Conservation (phyloP, 2,888 invertebrate species). For the Lycaena phlaeas region DNA sequence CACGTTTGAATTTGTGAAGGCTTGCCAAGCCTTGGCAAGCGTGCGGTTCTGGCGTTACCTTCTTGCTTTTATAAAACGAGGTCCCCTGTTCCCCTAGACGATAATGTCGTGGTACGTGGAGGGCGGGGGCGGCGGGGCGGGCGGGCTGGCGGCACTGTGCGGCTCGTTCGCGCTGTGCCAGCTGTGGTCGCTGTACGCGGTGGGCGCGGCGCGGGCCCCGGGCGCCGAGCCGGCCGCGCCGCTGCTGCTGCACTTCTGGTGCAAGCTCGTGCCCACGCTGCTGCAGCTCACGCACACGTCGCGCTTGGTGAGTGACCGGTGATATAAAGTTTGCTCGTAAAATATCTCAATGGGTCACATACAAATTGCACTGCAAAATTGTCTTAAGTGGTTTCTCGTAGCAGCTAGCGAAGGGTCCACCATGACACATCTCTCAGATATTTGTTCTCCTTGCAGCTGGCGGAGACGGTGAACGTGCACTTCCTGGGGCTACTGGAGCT, state of each 20-base stretch:
- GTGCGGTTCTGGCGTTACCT: no score
- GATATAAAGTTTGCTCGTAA: no score
- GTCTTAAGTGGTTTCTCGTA: no score
- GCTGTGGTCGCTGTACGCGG: constrained; percentile 98
- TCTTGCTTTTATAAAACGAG: no score
- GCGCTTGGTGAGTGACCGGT: constrained; percentile 80
- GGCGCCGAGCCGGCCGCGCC: constrained; percentile 64
- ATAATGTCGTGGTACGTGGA: constrained; percentile 98
- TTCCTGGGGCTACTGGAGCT: constrained; percentile 96
- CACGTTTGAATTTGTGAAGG: no score
- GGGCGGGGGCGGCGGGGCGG: constrained; percentile 72
- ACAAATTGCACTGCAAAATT: background rate
- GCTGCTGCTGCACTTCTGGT: constrained; percentile 98
- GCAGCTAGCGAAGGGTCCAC: no score
- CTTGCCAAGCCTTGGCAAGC: no score
- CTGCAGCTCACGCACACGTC: constrained; percentile 86
- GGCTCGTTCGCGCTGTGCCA: constrained; percentile 98
- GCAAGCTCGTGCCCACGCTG: constrained; percentile 96
- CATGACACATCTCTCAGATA: no score
- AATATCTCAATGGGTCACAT: no score
- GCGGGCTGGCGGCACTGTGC: constrained; percentile 96
- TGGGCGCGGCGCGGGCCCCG: constrained; percentile 82
- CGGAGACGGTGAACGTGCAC: constrained; percentile 98
- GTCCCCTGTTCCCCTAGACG: constrained; percentile 56
- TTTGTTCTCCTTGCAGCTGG: constrained; percentile 83